A percentile compares a stretch with the other conserved stretches of the same genome.
These are phyloP conservation scores for Struthidea cinerea DNA, from an alignment of 2,113 vertebrate species.

Conservation along the genomic window DNA sequence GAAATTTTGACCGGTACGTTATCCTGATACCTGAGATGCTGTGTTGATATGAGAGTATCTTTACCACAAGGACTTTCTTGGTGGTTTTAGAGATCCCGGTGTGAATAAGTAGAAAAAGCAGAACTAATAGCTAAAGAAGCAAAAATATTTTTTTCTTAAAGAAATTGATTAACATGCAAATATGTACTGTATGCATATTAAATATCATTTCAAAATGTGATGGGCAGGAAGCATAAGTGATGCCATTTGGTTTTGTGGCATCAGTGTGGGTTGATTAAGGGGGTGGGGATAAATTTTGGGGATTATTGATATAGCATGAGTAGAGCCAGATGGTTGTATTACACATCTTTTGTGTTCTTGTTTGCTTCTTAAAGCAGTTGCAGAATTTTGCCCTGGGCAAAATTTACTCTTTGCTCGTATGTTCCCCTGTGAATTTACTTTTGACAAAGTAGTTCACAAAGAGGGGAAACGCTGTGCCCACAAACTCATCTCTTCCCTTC, in stretches of 20 bases:
- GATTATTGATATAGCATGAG: slow-evolving; percentile 72
- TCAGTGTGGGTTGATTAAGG: slow-evolving; percentile 74
- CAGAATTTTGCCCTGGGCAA: slow-evolving; percentile 76
- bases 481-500: slow-evolving; percentile 24
- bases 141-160: slow-evolving; percentile 51
- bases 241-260: slow-evolving; percentile 77
- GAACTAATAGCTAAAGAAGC: slow-evolving; percentile 34
- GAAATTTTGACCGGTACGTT: slow-evolving; percentile 42
- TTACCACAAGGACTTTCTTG: slow-evolving; percentile 52
- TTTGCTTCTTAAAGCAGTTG: slow-evolving; percentile 78
- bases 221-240: slow-evolving; percentile 71
- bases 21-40: slow-evolving; percentile 26
- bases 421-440: slow-evolving; percentile 73
- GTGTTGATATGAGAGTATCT: slow-evolving; percentile 23
- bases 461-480: slow-evolving; percentile 15
- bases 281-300: slow-evolving; percentile 72
- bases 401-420: slow-evolving; percentile 69
- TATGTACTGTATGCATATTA: slow-evolving; percentile 62
- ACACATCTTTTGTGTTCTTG: slow-evolving; percentile 75
- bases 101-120: slow-evolving; percentile 30
- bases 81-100: slow-evolving; percentile 62
- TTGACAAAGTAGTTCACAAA: slow-evolving; percentile 66
- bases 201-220: slow-evolving; percentile 67
- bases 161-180: slow-evolving; percentile 63
- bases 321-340: slow-evolving; percentile 72